Evolutionary conservation across 1,140 invertebrate genomes (phyloP).

Genomic region (Orchesella cincta): DNA sequence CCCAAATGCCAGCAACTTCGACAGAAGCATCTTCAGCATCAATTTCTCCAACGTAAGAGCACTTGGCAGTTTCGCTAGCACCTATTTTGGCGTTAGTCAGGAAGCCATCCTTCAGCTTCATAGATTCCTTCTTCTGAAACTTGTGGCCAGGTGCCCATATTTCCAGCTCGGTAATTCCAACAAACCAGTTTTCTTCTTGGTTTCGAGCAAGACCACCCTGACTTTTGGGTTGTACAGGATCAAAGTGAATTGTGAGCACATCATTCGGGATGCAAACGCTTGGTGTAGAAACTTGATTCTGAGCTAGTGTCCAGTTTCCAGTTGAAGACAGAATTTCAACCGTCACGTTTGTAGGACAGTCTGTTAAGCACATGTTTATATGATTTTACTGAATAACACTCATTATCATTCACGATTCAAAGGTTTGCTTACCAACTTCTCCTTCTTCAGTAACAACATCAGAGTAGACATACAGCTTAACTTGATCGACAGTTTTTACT

Average conservation of each 20-base stretch:
- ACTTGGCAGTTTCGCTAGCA: slow-evolving; percentile 23
- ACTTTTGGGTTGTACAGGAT: slow-evolving; percentile 31
- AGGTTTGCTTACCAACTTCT: slow-evolving; percentile 26
- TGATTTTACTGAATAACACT: too few relatives aligned
- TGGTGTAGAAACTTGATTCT: slow-evolving; percentile 27
- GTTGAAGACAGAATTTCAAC: slow-evolving; percentile 29
- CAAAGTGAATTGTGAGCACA: slow-evolving; percentile 34
- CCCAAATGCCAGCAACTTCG: slow-evolving; percentile 46
- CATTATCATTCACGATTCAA: too few relatives aligned
- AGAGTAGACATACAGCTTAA: slow-evolving; percentile 44
- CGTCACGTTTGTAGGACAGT: slow-evolving; percentile 33
- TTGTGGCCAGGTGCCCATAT: slow-evolving; percentile 44
- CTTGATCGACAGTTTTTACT: slow-evolving; percentile 33
- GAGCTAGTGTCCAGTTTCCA: slow-evolving; percentile 22
- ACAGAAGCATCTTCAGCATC: slow-evolving; percentile 26
- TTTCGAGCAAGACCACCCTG: slow-evolving; percentile 37
- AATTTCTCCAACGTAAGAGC: slow-evolving; percentile 40
- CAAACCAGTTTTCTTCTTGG: slow-evolving; percentile 32
- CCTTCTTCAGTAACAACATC: slow-evolving; percentile 42
- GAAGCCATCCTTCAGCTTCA: slow-evolving; percentile 47
- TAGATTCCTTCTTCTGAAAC: background rate
- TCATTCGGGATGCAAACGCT: slow-evolving; percentile 34
- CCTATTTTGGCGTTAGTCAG: slow-evolving; percentile 27
- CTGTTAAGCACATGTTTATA: too few relatives aligned
- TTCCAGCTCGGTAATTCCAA: slow-evolving; percentile 46